A percentile compares a stretch with the other conserved stretches of the same genome.
Conservation (phyloP, 2,888 invertebrate species). For the Neoitamus cyanurus region DNA sequence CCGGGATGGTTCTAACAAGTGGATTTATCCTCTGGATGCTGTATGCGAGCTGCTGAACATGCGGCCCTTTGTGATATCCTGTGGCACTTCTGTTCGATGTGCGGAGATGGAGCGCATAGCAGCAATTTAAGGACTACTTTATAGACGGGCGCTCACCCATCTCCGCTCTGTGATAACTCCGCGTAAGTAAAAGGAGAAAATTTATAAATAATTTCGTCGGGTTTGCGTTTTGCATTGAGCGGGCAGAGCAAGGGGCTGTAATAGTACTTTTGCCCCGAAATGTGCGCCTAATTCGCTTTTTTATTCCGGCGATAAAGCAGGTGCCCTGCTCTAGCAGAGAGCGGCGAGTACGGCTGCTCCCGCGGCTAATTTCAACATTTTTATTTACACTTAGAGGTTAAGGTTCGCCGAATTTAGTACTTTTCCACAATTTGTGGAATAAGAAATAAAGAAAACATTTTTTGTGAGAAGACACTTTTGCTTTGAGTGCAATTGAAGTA, state of each 20-base stretch:
- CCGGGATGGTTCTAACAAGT: conserved; percentile 42
- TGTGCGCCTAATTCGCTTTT: background rate
- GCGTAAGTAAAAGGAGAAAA: conserved; percentile 8
- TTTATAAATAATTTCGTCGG: background rate
- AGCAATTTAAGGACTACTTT: conserved; percentile 37
- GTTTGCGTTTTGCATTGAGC: background rate
- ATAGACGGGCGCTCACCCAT: background rate
- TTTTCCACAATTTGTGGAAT: too few relatives aligned
- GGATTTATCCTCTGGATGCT: conserved; percentile 33
- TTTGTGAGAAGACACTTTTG: too few relatives aligned
- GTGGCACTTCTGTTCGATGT: conserved; percentile 8
- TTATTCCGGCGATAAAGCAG: background rate
- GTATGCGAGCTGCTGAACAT: background rate
- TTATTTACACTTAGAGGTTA: too few relatives aligned
- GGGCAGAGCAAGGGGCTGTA: background rate
- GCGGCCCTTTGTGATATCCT: conserved; percentile 32
- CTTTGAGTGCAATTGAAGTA: too few relatives aligned
- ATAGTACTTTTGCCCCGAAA: background rate
- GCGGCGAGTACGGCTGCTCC: too few relatives aligned
- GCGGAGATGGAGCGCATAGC: conserved; percentile 13
- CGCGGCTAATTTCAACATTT: too few relatives aligned
- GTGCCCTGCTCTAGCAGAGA: too few relatives aligned
- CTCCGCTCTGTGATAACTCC: background rate
- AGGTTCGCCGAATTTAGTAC: too few relatives aligned
- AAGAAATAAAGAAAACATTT: too few relatives aligned